Conservation (phyloP, 2,888 invertebrate genomes). For the Thalpophila matura region DNA sequence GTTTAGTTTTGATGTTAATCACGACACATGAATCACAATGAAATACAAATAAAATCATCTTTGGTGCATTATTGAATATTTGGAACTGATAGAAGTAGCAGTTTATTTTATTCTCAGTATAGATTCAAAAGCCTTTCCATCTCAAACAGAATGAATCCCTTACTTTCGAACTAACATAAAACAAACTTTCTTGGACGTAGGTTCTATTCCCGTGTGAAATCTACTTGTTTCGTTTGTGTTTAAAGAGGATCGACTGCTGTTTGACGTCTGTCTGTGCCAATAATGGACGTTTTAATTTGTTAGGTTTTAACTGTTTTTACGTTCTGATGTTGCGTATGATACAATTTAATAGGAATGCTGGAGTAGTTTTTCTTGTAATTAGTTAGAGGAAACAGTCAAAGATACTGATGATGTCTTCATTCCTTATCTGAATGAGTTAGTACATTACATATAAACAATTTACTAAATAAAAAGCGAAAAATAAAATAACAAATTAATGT, state of each 20-base stretch:
- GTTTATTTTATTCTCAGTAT: too few relatives aligned
- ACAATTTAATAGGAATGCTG: neutral
- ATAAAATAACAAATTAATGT: too few relatives aligned
- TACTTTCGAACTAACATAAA: constrained; percentile 49
- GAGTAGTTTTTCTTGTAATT: neutral
- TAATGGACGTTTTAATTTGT: constrained; percentile 70
- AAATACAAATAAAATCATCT: too few relatives aligned
- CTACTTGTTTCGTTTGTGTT: constrained; percentile 73
- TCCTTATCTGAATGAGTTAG: too few relatives aligned
- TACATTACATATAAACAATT: too few relatives aligned
- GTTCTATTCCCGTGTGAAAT: constrained; percentile 74
- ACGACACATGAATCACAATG: too few relatives aligned
- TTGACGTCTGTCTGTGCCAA: constrained; percentile 85
- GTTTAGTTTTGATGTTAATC: constrained; percentile 1
- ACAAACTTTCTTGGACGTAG: constrained; percentile 61
- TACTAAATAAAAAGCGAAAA: too few relatives aligned
- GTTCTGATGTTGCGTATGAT: neutral
- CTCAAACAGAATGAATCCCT: constrained; percentile 55
- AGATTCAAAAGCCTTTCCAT: neutral
- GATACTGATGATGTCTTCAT: too few relatives aligned
- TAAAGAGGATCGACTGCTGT: constrained; percentile 79
- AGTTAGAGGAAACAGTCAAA: too few relatives aligned
- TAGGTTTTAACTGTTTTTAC: constrained; percentile 37
- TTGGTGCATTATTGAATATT: too few relatives aligned
- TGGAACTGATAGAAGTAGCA: too few relatives aligned